Evolutionary conservation across 2,888 invertebrate species (phyloP).

Genomic region (Sphaerophoria rueppellii): DNA sequence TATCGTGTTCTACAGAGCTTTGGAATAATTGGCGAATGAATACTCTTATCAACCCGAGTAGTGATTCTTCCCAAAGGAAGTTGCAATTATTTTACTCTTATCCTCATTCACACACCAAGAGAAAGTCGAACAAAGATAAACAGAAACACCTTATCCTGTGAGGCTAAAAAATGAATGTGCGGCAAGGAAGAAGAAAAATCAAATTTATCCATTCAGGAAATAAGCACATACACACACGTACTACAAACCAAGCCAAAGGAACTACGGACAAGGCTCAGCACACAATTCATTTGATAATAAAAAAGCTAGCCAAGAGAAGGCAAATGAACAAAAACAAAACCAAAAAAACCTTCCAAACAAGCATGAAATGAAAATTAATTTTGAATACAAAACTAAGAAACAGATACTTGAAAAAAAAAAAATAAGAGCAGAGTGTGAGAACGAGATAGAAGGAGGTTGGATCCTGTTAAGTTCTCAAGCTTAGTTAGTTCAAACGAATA

Average conservation of each 20-base stretch:
- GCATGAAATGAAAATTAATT: conserved; percentile 64
- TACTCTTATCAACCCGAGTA: conserved; percentile 46
- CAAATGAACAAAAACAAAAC: conserved; percentile 5
- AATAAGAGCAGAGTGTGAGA: background rate
- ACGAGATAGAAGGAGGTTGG: background rate
- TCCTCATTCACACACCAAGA: conserved; percentile 22
- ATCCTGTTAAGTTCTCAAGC: background rate
- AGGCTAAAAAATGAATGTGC: conserved; percentile 49
- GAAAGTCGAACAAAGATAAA: background rate
- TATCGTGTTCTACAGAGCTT: conserved; percentile 63
- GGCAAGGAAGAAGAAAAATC: conserved; percentile 27
- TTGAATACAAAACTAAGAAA: conserved; percentile 47
- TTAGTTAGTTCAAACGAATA: conserved; percentile 39
- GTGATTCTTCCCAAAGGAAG: conserved; percentile 50
- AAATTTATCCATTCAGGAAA: conserved; percentile 17
- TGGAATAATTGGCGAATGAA: conserved; percentile 61
- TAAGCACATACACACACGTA: conserved; percentile 28
- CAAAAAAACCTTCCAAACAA: conserved; percentile 3
- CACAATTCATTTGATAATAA: conserved; percentile 27
- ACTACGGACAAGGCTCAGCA: conserved; percentile 44
- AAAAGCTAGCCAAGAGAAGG: background rate
- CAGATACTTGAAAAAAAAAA: conserved; percentile 18
- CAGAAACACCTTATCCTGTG: conserved; percentile 47
- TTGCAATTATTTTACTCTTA: conserved; percentile 66
- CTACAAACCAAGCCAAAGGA: conserved; percentile 5